Base-by-base conservation (phyloP, 2,113 vertebrate species). In the Empidonax traillii region DNA sequence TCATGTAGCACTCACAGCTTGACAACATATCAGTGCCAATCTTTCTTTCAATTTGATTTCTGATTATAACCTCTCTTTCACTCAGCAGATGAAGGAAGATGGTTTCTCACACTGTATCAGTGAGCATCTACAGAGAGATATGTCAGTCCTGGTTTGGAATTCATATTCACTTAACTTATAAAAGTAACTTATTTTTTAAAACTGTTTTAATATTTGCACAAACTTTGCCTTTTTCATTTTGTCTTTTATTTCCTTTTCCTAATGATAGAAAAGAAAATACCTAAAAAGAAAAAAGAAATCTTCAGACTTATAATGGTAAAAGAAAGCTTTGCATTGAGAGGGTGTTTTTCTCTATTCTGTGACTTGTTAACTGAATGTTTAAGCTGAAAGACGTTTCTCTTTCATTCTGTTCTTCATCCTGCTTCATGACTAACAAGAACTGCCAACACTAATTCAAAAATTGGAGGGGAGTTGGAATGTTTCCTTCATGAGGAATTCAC, bases 391-490 rank as follows among this genome's bases (percentile, higher is more conserved):
- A 78, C 21, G 8, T 33, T 86, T 83, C 20, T 81, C 16, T 71
- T 76, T 80, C 68, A 37, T 43, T 81, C 59, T 72, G 47, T 39
- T 90, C 76, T 82, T 84, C 63, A 89, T 91, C 33, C 53, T 91
- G n/a, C 28, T 84, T 80, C 63, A 53, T 18, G 20, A 85, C 55
- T 87, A 83, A 88, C 31, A 88, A 79, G 74, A 87, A 52, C n/a
- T 91, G 82, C 30, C 87, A 95, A n/a, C 66, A 87, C 37, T 68
- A 79, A 83, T 49, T 91, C 49, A 90, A 79, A 94, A 93, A 85
- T 18, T 55, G 27, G 44, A 81, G 46, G 7, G 44, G 19, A 86
- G 6, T 27, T 69, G 55, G 56, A 96, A 90, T 9, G 1, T 52
- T 69, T 92, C 11, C 49, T 95, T 92, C 55, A 68, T 41, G 43